These are phyloP conservation scores for Pseudomyrmex cubaensis DNA, from an alignment of 1,140 invertebrate species.

Conservation along the genomic window DNA sequence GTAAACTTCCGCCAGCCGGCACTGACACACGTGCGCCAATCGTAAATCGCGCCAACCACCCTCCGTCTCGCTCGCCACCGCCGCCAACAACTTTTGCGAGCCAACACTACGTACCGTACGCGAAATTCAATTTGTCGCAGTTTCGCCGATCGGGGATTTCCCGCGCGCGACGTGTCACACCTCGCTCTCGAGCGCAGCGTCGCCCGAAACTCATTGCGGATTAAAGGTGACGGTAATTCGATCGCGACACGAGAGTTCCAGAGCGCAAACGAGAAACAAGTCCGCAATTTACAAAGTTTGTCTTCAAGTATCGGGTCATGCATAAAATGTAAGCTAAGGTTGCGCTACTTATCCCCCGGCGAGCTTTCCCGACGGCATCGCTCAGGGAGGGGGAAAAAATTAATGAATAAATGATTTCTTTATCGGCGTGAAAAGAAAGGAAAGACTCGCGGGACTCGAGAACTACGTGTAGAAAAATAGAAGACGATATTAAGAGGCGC, in stretches of 20 bases:
- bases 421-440: neutral
- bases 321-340: conserved; percentile 5
- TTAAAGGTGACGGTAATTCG: conserved; percentile 55
- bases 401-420: conserved; percentile 40
- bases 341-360: neutral
- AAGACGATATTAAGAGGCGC: neutral
- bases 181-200: conserved; percentile 3
- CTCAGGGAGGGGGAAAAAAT: neutral
- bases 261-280: conserved; percentile 2
- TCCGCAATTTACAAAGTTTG: conserved; percentile 34
- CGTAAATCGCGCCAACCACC: conserved; percentile 65
- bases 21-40: conserved; percentile 72
- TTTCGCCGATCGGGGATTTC: conserved; percentile 1
- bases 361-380: neutral
- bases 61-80: conserved; percentile 30
- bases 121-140: conserved; percentile 72
- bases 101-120: conserved; percentile 57
- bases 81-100: conserved; percentile 57
- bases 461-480: neutral
- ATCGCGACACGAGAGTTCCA: conserved; percentile 27
- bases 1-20: conserved; percentile 60
- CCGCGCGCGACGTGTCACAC: conserved; percentile 29
- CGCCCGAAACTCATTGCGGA: conserved; percentile 39
- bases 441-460: no score
- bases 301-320: conserved; percentile 22